Evolutionary conservation across 2,888 invertebrate genomes (phyloP).

Genomic region (Zaprionus lineosus): DNA sequence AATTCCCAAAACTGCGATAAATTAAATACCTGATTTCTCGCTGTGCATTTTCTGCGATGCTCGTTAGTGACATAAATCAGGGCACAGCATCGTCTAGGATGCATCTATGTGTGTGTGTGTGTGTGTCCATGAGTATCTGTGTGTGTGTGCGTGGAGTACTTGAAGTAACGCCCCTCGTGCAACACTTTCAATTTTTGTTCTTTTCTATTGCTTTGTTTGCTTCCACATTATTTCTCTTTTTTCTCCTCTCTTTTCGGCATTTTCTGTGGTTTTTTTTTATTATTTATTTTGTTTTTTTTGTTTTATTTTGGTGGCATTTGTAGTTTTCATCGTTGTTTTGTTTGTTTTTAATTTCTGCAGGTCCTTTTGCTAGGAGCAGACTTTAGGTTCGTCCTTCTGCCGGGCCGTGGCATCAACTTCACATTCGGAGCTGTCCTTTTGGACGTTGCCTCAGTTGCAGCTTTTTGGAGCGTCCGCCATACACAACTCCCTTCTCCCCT

Average conservation of each 20-base stretch:
- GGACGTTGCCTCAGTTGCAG: conserved; percentile 15
- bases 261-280: conserved; percentile 3
- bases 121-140: conserved; percentile 16
- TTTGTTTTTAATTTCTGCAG: conserved; percentile 74
- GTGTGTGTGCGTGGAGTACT: conserved; percentile 40
- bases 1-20: too few relatives aligned
- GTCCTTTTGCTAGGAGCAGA: conserved; percentile 36
- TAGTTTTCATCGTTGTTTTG: conserved; percentile 67
- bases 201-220: conserved; percentile 16
- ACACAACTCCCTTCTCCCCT: conserved; percentile 8
- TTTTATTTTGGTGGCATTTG: conserved; percentile 47
- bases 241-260: neutral
- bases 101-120: conserved; percentile 29
- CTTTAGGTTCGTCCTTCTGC: conserved; percentile 14
- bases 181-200: conserved; percentile 67
- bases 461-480: conserved; percentile 24
- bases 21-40: neutral
- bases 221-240: neutral
- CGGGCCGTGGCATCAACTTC: conserved; percentile 67
- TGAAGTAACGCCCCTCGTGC: conserved; percentile 76
- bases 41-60: conserved; percentile 31
- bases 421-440: conserved; percentile 68
- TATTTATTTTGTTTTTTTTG: conserved; percentile 7
- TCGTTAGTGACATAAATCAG: conserved; percentile 73
- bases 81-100: conserved; percentile 41